Evolutionary conservation across 2,888 invertebrate genomes (phyloP), one percentile per base, ranked within the genome.

Genomic region (Sphaerophoria rueppellii): DNA sequence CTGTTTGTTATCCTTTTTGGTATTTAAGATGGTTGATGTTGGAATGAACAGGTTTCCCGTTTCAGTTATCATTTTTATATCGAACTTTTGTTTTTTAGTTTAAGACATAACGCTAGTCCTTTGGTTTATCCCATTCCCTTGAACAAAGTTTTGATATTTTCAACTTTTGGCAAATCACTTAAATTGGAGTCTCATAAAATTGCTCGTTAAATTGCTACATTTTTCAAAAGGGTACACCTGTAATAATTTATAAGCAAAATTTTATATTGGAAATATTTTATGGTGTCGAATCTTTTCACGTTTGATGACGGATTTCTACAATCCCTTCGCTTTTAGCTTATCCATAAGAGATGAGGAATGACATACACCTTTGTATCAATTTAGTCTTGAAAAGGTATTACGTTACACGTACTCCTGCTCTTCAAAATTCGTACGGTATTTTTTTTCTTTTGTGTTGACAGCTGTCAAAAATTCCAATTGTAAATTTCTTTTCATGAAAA

Each of bases 391-490:
- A 35, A 57, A 69, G 57, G 65, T 37, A 82, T 61, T 50, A 65
- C 69, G 35, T 60, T 24, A 24, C 48, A 6, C 35, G 14, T 58
- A 34, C 74, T 71, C 34, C 48, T 12, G 35, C 71, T 75, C 58
- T 60, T 73, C 48, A 11, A 48, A 69, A 72, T 52, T 73, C 80
- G 76, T 69, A 76, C 63, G 73, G 76, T 76, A 63, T 76, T 76
- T 35, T 69, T 76, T 76, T 35, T 69, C 55, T 80, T 57, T 72
- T 85, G 24, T 24, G 24, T 24, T 43, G 85, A 85, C 85, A 85
- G 81, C 81, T 85, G 85, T 85, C 85, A 85, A 77, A 85, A 73
- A 77, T 50, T 70, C 58, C 60, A 70, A 73, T 77, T 85, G 57
- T 75, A 79, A 57, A 70, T 34, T 46, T 52, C 34, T 43, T 24